Base-by-base conservation (phyloP, 30 jellyfish, hydroid and myxozoan species). In the Calvadosia cruxmelitensis region DNA sequence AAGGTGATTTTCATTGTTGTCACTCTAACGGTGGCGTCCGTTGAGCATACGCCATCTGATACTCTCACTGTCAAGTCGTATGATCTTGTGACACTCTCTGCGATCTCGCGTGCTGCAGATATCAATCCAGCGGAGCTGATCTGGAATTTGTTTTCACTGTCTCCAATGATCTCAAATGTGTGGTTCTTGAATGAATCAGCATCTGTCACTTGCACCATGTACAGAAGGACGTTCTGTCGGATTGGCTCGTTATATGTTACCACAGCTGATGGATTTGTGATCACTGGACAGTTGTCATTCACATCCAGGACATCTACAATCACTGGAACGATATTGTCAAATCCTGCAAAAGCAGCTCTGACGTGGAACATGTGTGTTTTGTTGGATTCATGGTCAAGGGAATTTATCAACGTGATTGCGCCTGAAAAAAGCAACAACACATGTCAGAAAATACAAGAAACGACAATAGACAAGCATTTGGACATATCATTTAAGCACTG, bases 221-320 rank as follows among this genome's bases (percentile, higher is more conserved):
- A 82, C 1, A 80, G 31, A 29, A 80, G 53, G 3, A 85, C 72
- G 32, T 81, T 81, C 62, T 66, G 53, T 33, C 67, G 79, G 2
- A 80, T 83, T 12, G 93, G 93, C 15, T 65, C 65, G 34, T 80
- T 50, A 31, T 66, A 72, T 71, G 77, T 80, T 3, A 85, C 10
- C 34, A 49, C 2, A 7, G 67, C 49, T 33, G 66, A 80, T 36
- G 61, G 52, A 5, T 50, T 73, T 15, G 69, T 20, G 67, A 81
- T 71, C 27, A 1, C 73, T 36, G 97, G 97, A 48, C 93, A 77
- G 53, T 70, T 70, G 64, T 87, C 92, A 35, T 80, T 70, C 32
- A 75, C 76, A 72, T 87, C 85, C 51, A 53, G 31, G 31, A 87
- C 93, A 52, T 79, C 31, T 20, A 87, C 78, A 30, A 80, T 69